Base-by-base conservation (phyloP, 1,140 invertebrate species). In the Dolichoris vasculosae region DNA sequence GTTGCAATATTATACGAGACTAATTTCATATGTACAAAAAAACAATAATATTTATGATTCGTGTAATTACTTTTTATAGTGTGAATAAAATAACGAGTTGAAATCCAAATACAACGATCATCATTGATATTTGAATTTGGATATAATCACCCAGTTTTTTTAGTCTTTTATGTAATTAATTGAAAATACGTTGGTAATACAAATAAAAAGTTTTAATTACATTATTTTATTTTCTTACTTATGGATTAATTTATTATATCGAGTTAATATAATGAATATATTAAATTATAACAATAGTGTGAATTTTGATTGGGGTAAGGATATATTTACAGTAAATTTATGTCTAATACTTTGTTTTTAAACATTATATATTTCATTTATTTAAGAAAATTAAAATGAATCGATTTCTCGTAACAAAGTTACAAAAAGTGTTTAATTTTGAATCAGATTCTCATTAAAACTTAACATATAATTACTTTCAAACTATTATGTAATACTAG, bases 41-140 rank as follows among this genome's bases (percentile, higher is more conserved):
- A 20, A 67, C 51, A 46, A 13, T n/a, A 35, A 26, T 59, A 76
- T 59, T 64, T 69, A 38, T 20, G 32, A n/a, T 11, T 38, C 11
- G n/a, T 30, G 46, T 69, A 71, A 84, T 84, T 79, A 55, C 15
- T 75, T 83, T 77, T 83, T 43, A 38, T 30, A 11, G n/a, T 6
- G 20, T 11, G 9, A 30, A 13, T 6, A 38, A 26, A 40, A 15
- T 17, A 43, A 13, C n/a, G 46, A 26, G 30, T 32, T 11, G 51
- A 38, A 43, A 38, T 4, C 2, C n/a, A 23, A 69, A 81, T 32
- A 4, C 35, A 71, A 30, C 0, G 26, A 26, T 0, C 1, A 23
- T 9, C 43, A 11, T 35, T n/a, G 32, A 46, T 9, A 46, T 64
- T 64, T 26, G 11, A 30, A 59, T 35, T 51, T 7, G 75, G 43